Base-by-base conservation (phyloP, 2,113 vertebrate species). In the Triplophysa siluroides region DNA sequence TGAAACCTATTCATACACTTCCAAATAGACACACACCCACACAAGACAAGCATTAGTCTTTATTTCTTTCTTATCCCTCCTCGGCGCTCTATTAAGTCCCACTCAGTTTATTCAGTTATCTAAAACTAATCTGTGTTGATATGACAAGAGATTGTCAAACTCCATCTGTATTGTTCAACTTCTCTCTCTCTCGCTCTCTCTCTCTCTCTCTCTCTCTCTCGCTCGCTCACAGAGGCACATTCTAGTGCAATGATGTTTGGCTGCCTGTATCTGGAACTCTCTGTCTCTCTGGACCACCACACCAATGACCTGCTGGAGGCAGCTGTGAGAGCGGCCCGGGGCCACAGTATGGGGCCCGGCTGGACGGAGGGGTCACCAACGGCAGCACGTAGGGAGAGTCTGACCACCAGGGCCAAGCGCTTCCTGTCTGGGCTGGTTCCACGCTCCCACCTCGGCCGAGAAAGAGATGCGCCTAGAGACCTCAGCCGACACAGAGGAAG, bases 211-310 rank as follows among this genome's bases (percentile, higher is more conserved):
- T 88, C 84, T 84, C 78, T 81, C 81, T 79, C 72, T 87, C 61
- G 56, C 9, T 82, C 54, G 70, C 19, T 45, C 47, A 58, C 89
- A 93, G 92, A 94, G 88, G 93, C 92, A 78, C 95, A 95, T 66
- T 93, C 94, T 86, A 92, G 94, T 68, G 94, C 95, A 21, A 90
- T 90, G 81, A 95, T 95, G 89, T 92, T 96, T 47, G 93, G 94
- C 89, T 95, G 94, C 88, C 86, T 94, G 75, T 96, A 96, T 88
- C 89, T 96, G 77, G 96, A 97, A 92, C 94, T 95, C 2, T 96
- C 95, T 0, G 95, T 95, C 18, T 95, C 94, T 0, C 90, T 97
- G 81, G 95, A 97, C 71, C 96, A 97, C 82, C 95, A 94, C 85
- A 97, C 95, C 11, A 92, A 86, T 0, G 95, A 96, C 89, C 91